Percentiles rank a stretch among this genome's conserved stretches.
These are phyloP conservation scores for Pontoporia blainvillei DNA, from an alignment of 2,113 vertebrate genomes.

Conservation along the genomic window DNA sequence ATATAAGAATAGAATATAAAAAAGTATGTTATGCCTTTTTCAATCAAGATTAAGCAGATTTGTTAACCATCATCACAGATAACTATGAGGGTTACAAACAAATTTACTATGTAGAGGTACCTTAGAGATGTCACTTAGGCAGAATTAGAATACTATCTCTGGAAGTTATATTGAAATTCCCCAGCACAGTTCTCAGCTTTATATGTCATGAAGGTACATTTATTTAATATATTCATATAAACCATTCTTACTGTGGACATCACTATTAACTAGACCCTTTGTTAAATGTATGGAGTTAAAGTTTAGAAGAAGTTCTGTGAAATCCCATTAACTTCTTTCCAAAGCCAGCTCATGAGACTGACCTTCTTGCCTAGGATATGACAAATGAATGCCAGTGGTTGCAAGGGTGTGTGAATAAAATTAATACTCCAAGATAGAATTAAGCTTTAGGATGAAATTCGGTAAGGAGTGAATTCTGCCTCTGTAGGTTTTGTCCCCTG, in stretches of 20 bases:
- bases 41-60: background rate
- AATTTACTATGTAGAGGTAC: background rate
- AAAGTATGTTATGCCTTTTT: background rate
- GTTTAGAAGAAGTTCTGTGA: background rate
- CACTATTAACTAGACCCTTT: background rate
- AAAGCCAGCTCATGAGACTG: no score
- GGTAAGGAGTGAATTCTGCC: background rate
- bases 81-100: background rate
- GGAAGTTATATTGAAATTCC: background rate
- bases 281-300: background rate
- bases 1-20: background rate
- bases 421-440: background rate
- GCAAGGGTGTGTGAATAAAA: background rate
- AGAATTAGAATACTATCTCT: background rate
- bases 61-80: background rate
- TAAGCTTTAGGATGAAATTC: background rate
- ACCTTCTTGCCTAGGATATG: background rate
- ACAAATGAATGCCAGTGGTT: background rate
- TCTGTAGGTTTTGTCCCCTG: background rate
- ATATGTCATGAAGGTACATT: background rate
- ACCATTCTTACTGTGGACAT: background rate
- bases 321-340: background rate
- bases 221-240: background rate
- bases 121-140: background rate
- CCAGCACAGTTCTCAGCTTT: background rate